Evolutionary conservation across 2,113 vertebrate genomes (phyloP).

Genomic region (Forbesichthys papilliferus): DNA sequence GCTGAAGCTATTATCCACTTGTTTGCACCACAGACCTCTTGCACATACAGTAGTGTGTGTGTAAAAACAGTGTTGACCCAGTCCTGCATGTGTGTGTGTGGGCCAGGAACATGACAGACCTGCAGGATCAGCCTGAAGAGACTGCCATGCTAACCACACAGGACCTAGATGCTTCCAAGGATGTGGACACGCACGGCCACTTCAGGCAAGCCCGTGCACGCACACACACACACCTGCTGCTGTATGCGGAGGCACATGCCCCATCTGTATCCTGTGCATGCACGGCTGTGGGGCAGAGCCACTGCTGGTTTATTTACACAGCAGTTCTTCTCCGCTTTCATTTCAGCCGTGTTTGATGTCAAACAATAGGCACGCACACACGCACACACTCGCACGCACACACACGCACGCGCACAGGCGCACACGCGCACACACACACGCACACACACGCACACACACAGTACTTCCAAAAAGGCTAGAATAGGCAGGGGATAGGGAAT

Average conservation of each 20-base stretch:
- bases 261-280: conserved; percentile 62
- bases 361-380: background rate
- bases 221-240: background rate
- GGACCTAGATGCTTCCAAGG: conserved; percentile 74
- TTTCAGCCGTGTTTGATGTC: conserved; percentile 21
- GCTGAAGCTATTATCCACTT: conserved; percentile 46
- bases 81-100: conserved; percentile 63
- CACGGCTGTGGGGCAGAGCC: conserved; percentile 46
- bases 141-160: conserved; percentile 66
- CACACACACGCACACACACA: background rate
- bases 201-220: conserved; percentile 67
- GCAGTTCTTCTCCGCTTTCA: conserved; percentile 48
- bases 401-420: background rate
- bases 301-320: conserved; percentile 55
- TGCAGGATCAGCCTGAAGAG: conserved; percentile 74
- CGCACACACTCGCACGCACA: background rate
- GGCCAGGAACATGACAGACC: conserved; percentile 77
- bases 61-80: conserved; percentile 49
- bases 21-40: conserved; percentile 37
- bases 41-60: background rate
- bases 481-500: background rate
- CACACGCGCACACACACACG: background rate
- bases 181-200: conserved; percentile 74
- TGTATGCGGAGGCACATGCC: conserved; percentile 4
- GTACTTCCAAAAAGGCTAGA: conserved; percentile 1